phyloP scores from a whole-genome alignment of 92 coral and sea anemone genomes.

The Epizoanthus rinbou region DNA sequence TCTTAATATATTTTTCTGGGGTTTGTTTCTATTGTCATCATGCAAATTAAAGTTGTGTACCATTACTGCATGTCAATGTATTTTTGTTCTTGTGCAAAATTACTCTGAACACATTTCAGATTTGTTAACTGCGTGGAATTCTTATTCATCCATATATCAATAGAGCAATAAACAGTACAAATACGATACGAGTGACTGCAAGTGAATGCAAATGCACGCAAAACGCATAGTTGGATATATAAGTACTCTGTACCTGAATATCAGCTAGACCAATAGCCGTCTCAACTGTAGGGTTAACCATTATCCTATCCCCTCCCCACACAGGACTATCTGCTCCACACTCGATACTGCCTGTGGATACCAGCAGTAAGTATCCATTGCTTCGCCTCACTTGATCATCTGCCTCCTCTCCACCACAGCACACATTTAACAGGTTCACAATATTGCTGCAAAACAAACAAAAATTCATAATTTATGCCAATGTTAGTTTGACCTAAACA shows the following conservation, averaged over 20 bases:
- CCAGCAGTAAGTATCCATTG: constrained; percentile 66
- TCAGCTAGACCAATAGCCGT: constrained; percentile 89
- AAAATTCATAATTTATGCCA: not conserved
- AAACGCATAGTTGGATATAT: too few relatives aligned
- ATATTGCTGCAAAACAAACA: constrained; percentile 62
- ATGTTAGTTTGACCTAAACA: too few relatives aligned
- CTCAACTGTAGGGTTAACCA: constrained; percentile 78
- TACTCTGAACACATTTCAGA: not conserved
- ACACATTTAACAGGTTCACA: constrained; percentile 81
- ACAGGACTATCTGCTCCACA: constrained; percentile 59
- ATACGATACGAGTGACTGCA: too few relatives aligned
- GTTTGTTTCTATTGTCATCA: too few relatives aligned
- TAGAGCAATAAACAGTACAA: too few relatives aligned
- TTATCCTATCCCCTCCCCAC: constrained; percentile 85
- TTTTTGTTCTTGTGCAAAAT: too few relatives aligned
- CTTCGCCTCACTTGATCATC: constrained; percentile 47
- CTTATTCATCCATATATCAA: too few relatives aligned
- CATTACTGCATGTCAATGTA: too few relatives aligned
- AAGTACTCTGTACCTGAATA: constrained; percentile 67
- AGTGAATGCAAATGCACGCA: too few relatives aligned
- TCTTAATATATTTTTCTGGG: too few relatives aligned
- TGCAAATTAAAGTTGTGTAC: too few relatives aligned
- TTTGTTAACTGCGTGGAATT: not conserved
- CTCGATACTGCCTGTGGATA: constrained; percentile 59
- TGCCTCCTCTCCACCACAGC: constrained; percentile 84